Base-by-base conservation (phyloP, 2,113 vertebrate species). In the Rhynchomys soricoides region DNA sequence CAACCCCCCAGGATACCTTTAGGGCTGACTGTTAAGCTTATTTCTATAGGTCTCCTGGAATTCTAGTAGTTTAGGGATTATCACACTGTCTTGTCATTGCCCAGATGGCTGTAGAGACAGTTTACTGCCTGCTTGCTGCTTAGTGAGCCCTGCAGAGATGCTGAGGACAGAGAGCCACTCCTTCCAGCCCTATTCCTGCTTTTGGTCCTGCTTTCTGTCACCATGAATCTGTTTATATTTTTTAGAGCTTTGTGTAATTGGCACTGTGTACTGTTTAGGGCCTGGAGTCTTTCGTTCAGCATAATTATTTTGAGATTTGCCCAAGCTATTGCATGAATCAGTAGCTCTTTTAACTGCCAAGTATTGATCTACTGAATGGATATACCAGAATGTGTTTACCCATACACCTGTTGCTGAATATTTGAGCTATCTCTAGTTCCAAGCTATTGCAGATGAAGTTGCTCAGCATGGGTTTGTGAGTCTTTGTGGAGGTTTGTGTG, bases 181-280 rank as follows among this genome's bases (percentile, higher is more conserved):
- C 29, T 55, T 55, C 74, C 37, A 59, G 11, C 17, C 43, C 59
- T 43, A 31, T 26, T 31, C 24, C 70, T 86, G 48, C 22, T 68
- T 62, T 57, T n/a, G 22, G 10, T 13, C 91, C 48, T 94, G 43
- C 29, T 77, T 92, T 89, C 90, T 70, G 3, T 95, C 85, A 43
- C 52, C 91, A n/a, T 48, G 50, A 87, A 86, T 96, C 66, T 43
- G 34, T 79, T 82, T 48, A 29, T 59, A 40, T 68, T 94, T 96
- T 90, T 59, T 73, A 43, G 86, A 93, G 71, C 40, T 94, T 93
- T 73, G 31, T 62, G 68, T 86, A n/a, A 95, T 86, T 57, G 34
- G 50, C 13, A 73, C 13, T n/a, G 24, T 4, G n/a, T 52, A 16
- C 50, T 81, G 26, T 59, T 86, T 70, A 52, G 73, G 37, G 48